Base-by-base conservation (phyloP, 2,888 invertebrate species). In the Platycheirus rosarum region DNA sequence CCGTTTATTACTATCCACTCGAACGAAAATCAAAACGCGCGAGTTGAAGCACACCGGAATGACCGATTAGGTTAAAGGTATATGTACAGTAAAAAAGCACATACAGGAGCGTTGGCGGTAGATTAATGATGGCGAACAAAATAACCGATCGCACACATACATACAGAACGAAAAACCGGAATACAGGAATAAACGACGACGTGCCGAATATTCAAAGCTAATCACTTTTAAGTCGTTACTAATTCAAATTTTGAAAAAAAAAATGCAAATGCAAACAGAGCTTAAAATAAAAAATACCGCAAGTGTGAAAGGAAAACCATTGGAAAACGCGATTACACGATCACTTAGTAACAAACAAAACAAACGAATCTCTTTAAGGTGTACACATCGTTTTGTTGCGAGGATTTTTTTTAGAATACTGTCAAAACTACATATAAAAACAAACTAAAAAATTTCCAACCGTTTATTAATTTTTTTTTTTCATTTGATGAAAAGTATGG, bases 321-420 rank as follows among this genome's bases (percentile, higher is more conserved):
- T 16, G 76, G 71, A 73, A 77, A 76, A 82, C 63, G 49, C 76
- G 66, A 76, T 74, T 74, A 65, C 69, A 62, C 79, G 46, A 71
- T 77, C 77, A 77, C 77, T 82, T 82, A 68, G 71, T 53, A 76
- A 71, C 60, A 62, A 55, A n/a, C n/a, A n/a, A n/a, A n/a, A n/a
- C n/a, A n/a, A n/a, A n/a, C n/a, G n/a, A n/a, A n/a, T n/a, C n/a
- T n/a, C n/a, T n/a, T n/a, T n/a, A n/a, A n/a, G n/a, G n/a, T n/a
- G n/a, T n/a, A n/a, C n/a, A n/a, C n/a, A n/a, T n/a, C n/a, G n/a
- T n/a, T n/a, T n/a, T n/a, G n/a, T n/a, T n/a, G n/a, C n/a, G n/a
- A n/a, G n/a, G n/a, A n/a, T n/a, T n/a, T n/a, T n/a, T n/a, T n/a
- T n/a, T n/a, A n/a, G n/a, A n/a, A n/a, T n/a, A n/a, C n/a, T n/a